These are phyloP conservation scores for Premnoplex brunnescens DNA, from an alignment of 2,797 vertebrate species.

Conservation along the genomic window DNA sequence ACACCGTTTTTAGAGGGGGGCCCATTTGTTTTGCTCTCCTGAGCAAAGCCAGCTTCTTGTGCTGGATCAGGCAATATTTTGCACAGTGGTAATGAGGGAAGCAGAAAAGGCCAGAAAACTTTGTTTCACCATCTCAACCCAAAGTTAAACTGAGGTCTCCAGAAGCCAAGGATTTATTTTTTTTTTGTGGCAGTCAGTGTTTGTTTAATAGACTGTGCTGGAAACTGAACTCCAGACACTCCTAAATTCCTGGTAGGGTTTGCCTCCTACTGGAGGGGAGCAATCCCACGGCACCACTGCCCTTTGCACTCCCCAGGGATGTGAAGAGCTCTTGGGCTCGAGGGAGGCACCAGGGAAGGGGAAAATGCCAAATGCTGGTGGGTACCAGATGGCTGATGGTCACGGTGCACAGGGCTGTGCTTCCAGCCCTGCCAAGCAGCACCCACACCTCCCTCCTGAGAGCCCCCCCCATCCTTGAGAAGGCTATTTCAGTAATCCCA, in stretches of 20 bases:
- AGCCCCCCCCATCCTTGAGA: not conserved
- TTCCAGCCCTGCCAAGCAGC: not conserved
- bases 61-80: not conserved
- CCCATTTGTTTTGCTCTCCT: not conserved
- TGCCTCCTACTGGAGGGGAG: not conserved
- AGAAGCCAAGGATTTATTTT: not conserved
- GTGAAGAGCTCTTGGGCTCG: not conserved
- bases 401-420: not conserved
- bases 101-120: not conserved
- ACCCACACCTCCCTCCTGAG: fast-evolving
- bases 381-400: fast-evolving
- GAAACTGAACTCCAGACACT: not conserved
- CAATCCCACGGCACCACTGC: not conserved
- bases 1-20: not conserved
- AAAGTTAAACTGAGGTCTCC: slow-evolving; percentile 21
- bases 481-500: not conserved
- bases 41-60: not conserved
- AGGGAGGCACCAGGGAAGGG: not conserved
- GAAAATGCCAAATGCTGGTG: not conserved
- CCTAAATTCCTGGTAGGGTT: not conserved
- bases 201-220: not conserved
- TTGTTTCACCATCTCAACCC: not conserved
- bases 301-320: not conserved
- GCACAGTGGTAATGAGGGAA: not conserved
- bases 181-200: not conserved